Conservation (phyloP, 2,888 invertebrate genomes). For the Trachelus troglodyta region DNA sequence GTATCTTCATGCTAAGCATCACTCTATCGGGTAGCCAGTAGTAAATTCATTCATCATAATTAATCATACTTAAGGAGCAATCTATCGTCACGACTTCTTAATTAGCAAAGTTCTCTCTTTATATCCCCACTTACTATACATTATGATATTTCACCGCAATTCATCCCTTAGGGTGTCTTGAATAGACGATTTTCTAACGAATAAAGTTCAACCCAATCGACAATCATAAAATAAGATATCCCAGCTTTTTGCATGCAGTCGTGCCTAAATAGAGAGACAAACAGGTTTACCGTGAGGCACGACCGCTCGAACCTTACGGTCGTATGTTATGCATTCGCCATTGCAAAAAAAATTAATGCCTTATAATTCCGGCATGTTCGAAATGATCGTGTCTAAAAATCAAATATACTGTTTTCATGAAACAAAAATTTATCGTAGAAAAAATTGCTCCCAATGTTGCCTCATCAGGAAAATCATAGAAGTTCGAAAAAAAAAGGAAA, state of each 20-base stretch:
- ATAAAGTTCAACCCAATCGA: too few relatives aligned
- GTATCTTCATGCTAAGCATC: constrained; percentile 5
- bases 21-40: constrained; percentile 2
- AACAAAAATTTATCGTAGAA: background rate
- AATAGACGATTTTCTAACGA: background rate
- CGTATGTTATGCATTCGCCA: too few relatives aligned
- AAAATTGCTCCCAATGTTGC: background rate
- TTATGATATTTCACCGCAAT: background rate
- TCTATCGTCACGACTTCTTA: constrained; percentile 25
- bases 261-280: too few relatives aligned
- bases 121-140: constrained; percentile 3
- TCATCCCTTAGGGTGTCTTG: background rate
- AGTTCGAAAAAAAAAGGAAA: background rate
- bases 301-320: too few relatives aligned
- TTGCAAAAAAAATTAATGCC: background rate
- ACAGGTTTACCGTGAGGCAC: too few relatives aligned
- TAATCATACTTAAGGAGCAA: constrained; percentile 24
- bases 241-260: too few relatives aligned
- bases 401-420: background rate
- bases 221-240: too few relatives aligned
- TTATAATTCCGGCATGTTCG: too few relatives aligned
- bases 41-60: constrained; percentile 19
- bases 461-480: background rate
- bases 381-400: background rate
- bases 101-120: constrained; percentile 22